phyloP scores from a whole-genome alignment of 1,140 invertebrate species.

The Brachionus sp. region DNA sequence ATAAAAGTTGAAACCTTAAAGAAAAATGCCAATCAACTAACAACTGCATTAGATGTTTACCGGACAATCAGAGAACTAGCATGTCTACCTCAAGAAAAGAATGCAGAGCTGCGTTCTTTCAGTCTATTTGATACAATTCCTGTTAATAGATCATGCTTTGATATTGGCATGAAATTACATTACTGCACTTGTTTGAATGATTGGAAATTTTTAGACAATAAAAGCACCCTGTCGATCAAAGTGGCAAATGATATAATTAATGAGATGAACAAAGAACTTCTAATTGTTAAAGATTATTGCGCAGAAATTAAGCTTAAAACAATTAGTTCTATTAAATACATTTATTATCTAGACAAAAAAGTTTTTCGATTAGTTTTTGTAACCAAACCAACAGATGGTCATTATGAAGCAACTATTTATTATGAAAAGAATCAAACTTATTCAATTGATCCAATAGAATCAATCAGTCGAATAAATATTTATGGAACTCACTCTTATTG shows the following conservation, averaged over 20 bases:
- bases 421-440: background rate
- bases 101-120: background rate
- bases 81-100: background rate
- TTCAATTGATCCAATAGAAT: background rate
- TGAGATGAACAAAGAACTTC: background rate
- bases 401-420: background rate
- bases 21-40: background rate
- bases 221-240: constrained; percentile 47
- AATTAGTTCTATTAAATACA: background rate
- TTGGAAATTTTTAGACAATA: constrained; percentile 65
- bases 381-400: background rate
- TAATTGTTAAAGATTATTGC: background rate
- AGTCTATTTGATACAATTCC: constrained; percentile 66
- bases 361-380: background rate
- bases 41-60: background rate
- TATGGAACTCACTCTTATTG: background rate
- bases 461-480: background rate
- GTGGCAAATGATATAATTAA: background rate
- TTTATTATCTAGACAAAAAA: background rate
- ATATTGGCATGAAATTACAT: constrained; percentile 83
- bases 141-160: constrained; percentile 71
- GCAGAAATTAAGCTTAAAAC: background rate
- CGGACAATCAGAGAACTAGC: background rate
- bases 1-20: constrained; percentile 65
- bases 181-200: constrained; percentile 82